Percentiles rank a stretch among this genome's conserved stretches.
Evolutionary conservation across 2,888 invertebrate genomes (phyloP).

Genomic region (Minunthozetes semirufus): DNA sequence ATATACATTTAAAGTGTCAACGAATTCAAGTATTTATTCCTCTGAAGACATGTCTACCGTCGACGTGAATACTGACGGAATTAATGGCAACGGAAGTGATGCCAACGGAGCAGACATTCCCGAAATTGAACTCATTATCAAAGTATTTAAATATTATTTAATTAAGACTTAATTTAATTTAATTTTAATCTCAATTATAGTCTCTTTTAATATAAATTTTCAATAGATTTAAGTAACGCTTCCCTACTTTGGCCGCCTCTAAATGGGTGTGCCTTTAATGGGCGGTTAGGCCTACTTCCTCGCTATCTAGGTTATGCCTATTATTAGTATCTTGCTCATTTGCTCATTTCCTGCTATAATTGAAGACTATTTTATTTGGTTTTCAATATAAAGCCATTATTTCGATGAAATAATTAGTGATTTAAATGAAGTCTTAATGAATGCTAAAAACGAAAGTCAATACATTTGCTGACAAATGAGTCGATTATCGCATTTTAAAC

Average conservation of each 20-base stretch:
- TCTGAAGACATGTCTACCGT: conserved; percentile 6
- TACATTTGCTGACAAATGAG: too few species aligned
- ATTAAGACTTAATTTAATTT: neutral
- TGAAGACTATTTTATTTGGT: too few species aligned
- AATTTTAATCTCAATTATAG: neutral
- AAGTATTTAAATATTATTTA: conserved; percentile 36
- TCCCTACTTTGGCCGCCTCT: neutral
- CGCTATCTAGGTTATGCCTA: too few species aligned
- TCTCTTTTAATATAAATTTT: neutral
- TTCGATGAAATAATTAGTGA: neutral
- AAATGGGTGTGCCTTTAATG: too few species aligned
- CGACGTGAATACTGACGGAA: neutral
- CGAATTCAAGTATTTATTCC: neutral
- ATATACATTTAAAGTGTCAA: neutral
- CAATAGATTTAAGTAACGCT: neutral
- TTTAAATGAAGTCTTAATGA: too few species aligned
- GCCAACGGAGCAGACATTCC: conserved; percentile 39
- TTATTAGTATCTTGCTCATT: too few species aligned
- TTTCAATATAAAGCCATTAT: neutral
- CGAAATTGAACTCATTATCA: conserved; percentile 43
- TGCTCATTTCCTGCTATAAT: too few species aligned
- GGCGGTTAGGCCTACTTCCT: too few species aligned
- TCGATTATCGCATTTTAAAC: too few species aligned
- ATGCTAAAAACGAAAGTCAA: too few species aligned
- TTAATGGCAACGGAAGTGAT: conserved; percentile 18